These are phyloP conservation scores for Apis florea DNA, from an alignment of 1,140 invertebrate species.

Conservation along the genomic window DNA sequence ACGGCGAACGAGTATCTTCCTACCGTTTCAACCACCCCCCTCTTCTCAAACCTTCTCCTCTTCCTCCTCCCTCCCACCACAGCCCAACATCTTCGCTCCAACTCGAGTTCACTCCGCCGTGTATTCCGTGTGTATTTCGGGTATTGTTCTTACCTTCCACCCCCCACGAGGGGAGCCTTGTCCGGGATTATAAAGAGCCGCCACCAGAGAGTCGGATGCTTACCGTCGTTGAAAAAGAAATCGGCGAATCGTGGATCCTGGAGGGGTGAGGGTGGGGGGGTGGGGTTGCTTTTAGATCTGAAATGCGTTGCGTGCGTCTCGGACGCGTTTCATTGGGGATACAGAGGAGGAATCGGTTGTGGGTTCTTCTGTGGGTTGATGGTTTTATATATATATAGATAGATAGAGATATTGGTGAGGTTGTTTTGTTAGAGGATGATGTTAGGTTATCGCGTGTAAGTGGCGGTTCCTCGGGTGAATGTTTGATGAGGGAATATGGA, in stretches of 20 bases:
- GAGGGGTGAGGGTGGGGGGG: too few species aligned
- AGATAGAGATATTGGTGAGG: not conserved
- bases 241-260: constrained; percentile 12
- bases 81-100: constrained; percentile 55
- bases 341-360: not conserved
- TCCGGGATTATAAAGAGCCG: constrained; percentile 61
- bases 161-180: constrained; percentile 42
- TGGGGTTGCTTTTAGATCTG: too few species aligned
- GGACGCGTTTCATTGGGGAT: too few species aligned
- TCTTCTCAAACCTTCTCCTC: constrained; percentile 44
- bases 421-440: not conserved
- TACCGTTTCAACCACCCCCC: constrained; percentile 57
- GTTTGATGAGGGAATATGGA: not conserved
- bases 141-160: constrained; percentile 45
- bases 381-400: too few species aligned
- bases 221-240: constrained; percentile 10
- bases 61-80: constrained; percentile 34
- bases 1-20: constrained; percentile 72
- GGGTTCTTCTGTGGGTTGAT: not conserved
- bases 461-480: not conserved
- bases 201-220: constrained; percentile 22
- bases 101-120: constrained; percentile 20
- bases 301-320: too few species aligned
- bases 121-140: constrained; percentile 47
- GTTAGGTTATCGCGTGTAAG: not conserved